Percentiles rank a stretch among this genome's conserved stretches.
Evolutionary conservation across 2,113 vertebrate species (phyloP).

Genomic region (Pseudonaja textilis): DNA sequence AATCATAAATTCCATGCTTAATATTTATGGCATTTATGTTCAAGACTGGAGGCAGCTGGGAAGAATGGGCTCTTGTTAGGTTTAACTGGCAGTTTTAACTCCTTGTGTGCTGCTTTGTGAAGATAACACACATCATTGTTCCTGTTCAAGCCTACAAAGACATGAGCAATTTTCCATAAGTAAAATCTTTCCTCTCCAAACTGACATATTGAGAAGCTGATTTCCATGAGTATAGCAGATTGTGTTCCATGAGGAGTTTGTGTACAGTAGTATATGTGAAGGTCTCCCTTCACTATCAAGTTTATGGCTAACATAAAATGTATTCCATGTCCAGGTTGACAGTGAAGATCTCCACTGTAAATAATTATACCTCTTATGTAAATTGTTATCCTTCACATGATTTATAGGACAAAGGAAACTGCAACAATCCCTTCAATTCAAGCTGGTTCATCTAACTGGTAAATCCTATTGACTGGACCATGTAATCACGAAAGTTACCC

Average conservation of each 20-base stretch:
- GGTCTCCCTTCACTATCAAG: not conserved
- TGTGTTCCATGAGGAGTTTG: not conserved
- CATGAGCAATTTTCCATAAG: not conserved
- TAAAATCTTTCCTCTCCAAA: not conserved
- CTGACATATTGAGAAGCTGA: not conserved
- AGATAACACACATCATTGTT: not conserved
- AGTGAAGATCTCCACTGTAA: not conserved
- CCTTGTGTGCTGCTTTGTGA: not conserved
- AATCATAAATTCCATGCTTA: constrained; percentile 51
- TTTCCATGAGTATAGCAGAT: not conserved
- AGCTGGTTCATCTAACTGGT: not conserved
- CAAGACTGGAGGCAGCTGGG: constrained; percentile 57
- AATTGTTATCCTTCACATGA: not conserved
- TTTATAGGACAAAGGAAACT: not conserved
- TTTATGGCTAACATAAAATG: not conserved
- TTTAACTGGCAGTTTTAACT: constrained; percentile 1
- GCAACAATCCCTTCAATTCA: not conserved
- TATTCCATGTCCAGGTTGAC: not conserved
- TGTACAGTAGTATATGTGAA: not conserved
- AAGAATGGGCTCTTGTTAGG: not conserved
- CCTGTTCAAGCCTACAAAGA: not conserved
- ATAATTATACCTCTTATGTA: not conserved
- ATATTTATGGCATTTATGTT: constrained; percentile 54
- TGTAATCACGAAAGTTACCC: not conserved
- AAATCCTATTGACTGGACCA: not conserved